phyloP scores from a whole-genome alignment of 2,888 invertebrate species.

The Pseudoips prasinana region DNA sequence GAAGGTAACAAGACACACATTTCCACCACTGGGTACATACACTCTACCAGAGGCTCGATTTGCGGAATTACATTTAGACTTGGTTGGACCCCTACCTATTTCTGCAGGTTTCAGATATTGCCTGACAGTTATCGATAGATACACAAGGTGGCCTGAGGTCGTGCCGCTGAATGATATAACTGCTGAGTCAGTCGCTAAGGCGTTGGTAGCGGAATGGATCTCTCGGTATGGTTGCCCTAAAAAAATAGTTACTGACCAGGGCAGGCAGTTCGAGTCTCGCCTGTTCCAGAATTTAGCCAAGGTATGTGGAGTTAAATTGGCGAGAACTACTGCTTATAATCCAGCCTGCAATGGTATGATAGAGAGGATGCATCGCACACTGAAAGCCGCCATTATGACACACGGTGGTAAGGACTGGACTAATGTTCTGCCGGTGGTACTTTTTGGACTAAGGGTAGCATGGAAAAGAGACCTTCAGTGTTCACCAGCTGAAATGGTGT shows the following conservation, averaged over 20 bases:
- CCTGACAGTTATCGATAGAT: constrained; percentile 25
- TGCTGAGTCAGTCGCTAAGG: constrained; percentile 31
- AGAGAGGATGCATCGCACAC: constrained; percentile 23
- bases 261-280: constrained; percentile 18
- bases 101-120: constrained; percentile 9
- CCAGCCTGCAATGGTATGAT: constrained; percentile 26
- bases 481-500: neutral
- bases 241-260: constrained; percentile 23
- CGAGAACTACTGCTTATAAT: constrained; percentile 25
- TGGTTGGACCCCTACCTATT: constrained; percentile 15
- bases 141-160: constrained; percentile 35
- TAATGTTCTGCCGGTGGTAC: neutral
- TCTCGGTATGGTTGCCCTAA: constrained; percentile 25
- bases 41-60: neutral
- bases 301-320: constrained; percentile 15
- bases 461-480: neutral
- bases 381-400: constrained; percentile 16
- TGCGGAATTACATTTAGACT: constrained; percentile 13
- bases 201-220: constrained; percentile 28
- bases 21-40: neutral
- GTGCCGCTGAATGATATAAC: constrained; percentile 16
- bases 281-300: constrained; percentile 8
- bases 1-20: neutral
- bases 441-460: neutral
- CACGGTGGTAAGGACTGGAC: neutral